Evolutionary conservation across 1,140 invertebrate genomes (phyloP).

Genomic region (Euglossa dilemma): DNA sequence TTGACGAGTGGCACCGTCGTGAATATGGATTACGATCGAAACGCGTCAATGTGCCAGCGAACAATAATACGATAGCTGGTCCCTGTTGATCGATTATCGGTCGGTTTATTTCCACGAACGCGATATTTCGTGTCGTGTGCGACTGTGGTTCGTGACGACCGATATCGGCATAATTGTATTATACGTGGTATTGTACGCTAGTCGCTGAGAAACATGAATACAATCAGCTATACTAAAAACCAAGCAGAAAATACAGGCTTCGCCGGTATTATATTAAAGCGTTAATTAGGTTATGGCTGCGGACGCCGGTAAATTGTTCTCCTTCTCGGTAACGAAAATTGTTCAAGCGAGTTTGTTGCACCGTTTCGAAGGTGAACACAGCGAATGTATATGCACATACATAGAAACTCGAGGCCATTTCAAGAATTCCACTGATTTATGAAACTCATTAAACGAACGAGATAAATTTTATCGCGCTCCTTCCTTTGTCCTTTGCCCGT

Average conservation of each 20-base stretch:
- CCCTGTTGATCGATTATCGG: constrained; percentile 34
- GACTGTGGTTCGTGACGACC: background rate
- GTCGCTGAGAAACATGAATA: background rate
- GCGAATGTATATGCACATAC: background rate
- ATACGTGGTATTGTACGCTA: background rate
- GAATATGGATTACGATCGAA: constrained; percentile 10
- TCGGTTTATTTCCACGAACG: constrained; percentile 41
- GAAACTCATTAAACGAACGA: background rate
- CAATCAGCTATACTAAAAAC: background rate
- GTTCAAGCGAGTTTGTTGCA: background rate
- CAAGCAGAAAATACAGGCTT: background rate
- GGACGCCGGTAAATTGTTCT: background rate
- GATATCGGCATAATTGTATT: constrained; percentile 15
- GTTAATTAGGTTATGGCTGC: background rate
- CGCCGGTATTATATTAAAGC: background rate
- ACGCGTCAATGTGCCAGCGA: background rate
- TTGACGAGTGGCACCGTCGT: constrained; percentile 22
- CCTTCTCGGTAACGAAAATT: background rate
- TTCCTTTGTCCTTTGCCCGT: background rate
- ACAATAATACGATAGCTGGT: constrained; percentile 27
- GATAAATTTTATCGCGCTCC: background rate
- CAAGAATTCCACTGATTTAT: constrained; percentile 2
- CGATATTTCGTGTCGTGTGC: constrained; percentile 16
- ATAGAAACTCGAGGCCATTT: background rate
- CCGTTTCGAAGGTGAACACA: background rate